Base-by-base conservation (phyloP, 1,140 invertebrate species). In the Drosophila bifasciata region DNA sequence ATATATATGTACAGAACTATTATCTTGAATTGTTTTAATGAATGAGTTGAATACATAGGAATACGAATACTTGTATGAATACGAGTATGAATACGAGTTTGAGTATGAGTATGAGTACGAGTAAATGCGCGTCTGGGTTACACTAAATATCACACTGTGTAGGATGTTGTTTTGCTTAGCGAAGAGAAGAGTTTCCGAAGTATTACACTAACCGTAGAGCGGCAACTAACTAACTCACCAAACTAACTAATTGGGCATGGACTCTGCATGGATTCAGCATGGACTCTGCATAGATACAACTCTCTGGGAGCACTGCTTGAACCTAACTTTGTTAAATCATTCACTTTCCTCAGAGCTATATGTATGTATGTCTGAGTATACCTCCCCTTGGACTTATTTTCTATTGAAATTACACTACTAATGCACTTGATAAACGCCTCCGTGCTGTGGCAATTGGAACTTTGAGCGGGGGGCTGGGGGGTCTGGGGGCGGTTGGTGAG, bases 111-210 rank as follows among this genome's bases (percentile, higher is more conserved):
- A 21, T 4, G 19, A 21, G 28, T 32, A 25, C 23, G 23, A 25
- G 43, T 76, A 79, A 68, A 79, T 73, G 71, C 81, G 81, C 81
- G 55, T 66, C 63, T 77, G 80, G 74, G 56, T 81, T 89, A 90
- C 67, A 79, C 77, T 91, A 91, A 91, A 91, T 91, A 91, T 91
- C 90, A 91, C 90, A 91, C 90, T 90, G 74, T 72, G 79, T 91
- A 91, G 90, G 90, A 91, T 36, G 23, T 25, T 91, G 86, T 85
- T 85, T 85, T 85, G 77, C 81, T 85, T 90, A 81, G 81, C 81
- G 77, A 75, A 62, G 59, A 66, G 67, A 77, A 76, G 43, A 80
- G 49, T 50, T 73, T 50, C 9, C 61, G 46, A 75, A n/a, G n/a
- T n/a, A 68, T 80, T 80, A 76, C 45, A 76, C 60, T 85, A 85